Percentiles rank a stretch among this genome's conserved stretches.
These are phyloP conservation scores for Eulemur coronatus DNA, from an alignment of 2,797 vertebrate genomes.

Conservation along the genomic window DNA sequence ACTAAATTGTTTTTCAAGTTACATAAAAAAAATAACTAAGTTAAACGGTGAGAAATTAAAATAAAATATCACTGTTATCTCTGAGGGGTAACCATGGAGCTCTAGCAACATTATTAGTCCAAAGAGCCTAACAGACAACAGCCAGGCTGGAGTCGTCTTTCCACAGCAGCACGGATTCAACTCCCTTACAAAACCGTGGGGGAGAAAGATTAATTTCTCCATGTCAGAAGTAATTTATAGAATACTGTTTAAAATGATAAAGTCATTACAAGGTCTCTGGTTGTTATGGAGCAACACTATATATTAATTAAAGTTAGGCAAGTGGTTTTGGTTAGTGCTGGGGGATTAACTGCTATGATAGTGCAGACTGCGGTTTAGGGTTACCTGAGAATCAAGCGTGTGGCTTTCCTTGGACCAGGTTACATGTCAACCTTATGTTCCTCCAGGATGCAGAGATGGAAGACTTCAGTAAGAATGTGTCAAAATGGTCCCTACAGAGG, in stretches of 20 bases:
- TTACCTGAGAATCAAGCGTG: background rate
- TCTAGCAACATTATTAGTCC: background rate
- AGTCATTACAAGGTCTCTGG: background rate
- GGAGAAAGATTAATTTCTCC: background rate
- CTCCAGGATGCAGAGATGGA: background rate
- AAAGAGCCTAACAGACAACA: background rate
- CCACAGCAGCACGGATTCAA: background rate
- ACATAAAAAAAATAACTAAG: conserved; percentile 26
- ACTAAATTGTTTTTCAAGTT: conserved; percentile 33
- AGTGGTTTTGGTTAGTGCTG: background rate
- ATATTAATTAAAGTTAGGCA: background rate
- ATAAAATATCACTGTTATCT: background rate
- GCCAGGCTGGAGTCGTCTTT: background rate
- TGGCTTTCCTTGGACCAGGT: background rate
- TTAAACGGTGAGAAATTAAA: conserved; percentile 41
- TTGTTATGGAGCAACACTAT: background rate
- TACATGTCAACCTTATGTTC: background rate
- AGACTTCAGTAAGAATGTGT: background rate
- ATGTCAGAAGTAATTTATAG: background rate
- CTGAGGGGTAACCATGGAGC: conserved; percentile 8
- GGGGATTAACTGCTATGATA: background rate
- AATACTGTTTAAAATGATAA: background rate
- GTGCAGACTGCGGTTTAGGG: background rate
- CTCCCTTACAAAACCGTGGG: background rate
- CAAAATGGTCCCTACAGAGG: background rate